phyloP scores from a whole-genome alignment of 1,140 invertebrate species.

The Schmidtea mediterranea region DNA sequence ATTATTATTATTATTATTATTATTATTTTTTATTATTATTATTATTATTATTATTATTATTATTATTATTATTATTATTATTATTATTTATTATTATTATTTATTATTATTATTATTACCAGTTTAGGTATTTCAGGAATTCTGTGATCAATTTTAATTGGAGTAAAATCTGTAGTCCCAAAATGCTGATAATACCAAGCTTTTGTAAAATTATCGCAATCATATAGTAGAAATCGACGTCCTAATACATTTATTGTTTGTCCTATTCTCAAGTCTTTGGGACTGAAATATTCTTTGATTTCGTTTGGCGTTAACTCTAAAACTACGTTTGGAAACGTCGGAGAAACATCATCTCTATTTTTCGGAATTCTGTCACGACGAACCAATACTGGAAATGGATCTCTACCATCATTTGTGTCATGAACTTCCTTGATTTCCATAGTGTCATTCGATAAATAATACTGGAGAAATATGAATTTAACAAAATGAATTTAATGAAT shows the following conservation, averaged over 20 bases:
- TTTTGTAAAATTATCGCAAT: conserved; percentile 26
- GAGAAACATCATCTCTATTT: conserved; percentile 41
- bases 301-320: conserved; percentile 32
- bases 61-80: neutral
- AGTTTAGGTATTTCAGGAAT: conserved; percentile 18
- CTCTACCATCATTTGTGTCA: conserved; percentile 38
- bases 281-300: conserved; percentile 36
- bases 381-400: conserved; percentile 43
- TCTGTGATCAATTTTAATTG: conserved; percentile 15
- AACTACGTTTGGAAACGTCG: conserved; percentile 21
- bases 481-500: neutral
- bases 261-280: conserved; percentile 40
- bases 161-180: conserved; percentile 19
- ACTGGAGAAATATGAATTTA: conserved; percentile 30
- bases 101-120: conserved; percentile 12
- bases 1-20: too few species aligned
- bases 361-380: conserved; percentile 47
- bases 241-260: conserved; percentile 23
- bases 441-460: conserved; percentile 50
- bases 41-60: too few species aligned
- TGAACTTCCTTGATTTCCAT: conserved; percentile 45
- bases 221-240: conserved; percentile 19
- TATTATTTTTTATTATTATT: too few species aligned
- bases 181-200: conserved; percentile 31
- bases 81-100: neutral